Percentiles rank a stretch among this genome's conserved stretches.
phyloP scores from a whole-genome alignment of 2,888 invertebrate species.

The Caenorhabditis sulstoni region DNA sequence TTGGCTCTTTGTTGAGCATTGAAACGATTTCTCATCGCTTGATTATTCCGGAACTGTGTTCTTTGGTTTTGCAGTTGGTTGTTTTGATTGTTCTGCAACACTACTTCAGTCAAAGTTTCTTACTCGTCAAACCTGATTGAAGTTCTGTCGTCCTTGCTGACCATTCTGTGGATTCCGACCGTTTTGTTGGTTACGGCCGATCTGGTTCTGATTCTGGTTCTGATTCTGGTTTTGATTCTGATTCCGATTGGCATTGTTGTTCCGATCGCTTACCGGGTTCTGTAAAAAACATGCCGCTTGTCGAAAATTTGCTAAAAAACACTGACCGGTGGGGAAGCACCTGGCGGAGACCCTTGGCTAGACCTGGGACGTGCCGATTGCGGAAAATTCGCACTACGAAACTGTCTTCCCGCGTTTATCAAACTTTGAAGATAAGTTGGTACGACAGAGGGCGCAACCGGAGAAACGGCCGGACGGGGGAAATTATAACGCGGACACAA shows the following conservation, averaged over 20 bases:
- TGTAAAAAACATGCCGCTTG: not conserved
- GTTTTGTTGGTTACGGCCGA: conserved; percentile 7
- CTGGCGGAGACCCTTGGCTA: conserved; percentile 39
- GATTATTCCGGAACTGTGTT: conserved; percentile 54
- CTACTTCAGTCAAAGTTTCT: not conserved
- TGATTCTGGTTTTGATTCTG: conserved; percentile 19
- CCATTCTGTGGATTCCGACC: conserved; percentile 12
- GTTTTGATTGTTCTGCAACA: conserved; percentile 26
- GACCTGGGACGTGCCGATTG: conserved; percentile 23
- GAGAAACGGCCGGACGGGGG: conserved; percentile 16
- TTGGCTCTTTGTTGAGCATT: conserved; percentile 50
- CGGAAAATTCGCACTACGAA: conserved; percentile 24
- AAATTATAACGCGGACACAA: conserved; percentile 52
- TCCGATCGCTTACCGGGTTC: conserved; percentile 32
- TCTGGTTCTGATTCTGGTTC: conserved; percentile 27
- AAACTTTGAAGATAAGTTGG: conserved; percentile 30
- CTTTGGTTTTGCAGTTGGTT: conserved; percentile 44
- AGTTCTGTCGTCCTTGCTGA: conserved; percentile 34
- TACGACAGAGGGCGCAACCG: conserved; percentile 22
- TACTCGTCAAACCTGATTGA: conserved; percentile 21
- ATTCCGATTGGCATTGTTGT: conserved; percentile 24
- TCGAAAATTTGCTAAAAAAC: too few relatives aligned
- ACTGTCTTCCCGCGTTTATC: conserved; percentile 36
- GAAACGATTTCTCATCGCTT: conserved; percentile 46
- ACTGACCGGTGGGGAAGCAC: conserved; percentile 43